Evolutionary conservation across 2,797 vertebrate genomes (phyloP).

Genomic region (Fistularia tabacaria): DNA sequence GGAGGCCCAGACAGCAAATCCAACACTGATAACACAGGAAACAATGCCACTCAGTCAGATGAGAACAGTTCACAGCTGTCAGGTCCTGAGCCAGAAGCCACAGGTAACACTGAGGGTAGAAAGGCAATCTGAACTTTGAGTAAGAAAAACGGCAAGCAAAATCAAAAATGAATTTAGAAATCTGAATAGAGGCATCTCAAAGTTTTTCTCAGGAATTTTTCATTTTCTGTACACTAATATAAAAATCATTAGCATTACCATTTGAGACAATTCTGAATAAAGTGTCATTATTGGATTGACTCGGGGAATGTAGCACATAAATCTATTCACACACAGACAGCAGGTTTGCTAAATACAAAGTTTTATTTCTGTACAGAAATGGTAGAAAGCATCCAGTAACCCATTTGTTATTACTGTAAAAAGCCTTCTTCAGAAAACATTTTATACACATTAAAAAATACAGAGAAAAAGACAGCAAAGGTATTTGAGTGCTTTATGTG

Average conservation of each 20-base stretch:
- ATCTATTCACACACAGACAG: slow-evolving; percentile 19
- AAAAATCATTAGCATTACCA: too few species aligned
- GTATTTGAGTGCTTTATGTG: slow-evolving; percentile 52
- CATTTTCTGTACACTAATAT: too few species aligned
- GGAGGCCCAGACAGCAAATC: neutral
- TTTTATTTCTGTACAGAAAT: slow-evolving; percentile 81
- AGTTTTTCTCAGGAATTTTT: too few species aligned
- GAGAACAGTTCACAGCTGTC: slow-evolving; percentile 14
- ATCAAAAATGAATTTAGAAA: too few species aligned
- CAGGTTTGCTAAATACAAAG: slow-evolving; percentile 85
- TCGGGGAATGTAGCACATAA: too few species aligned
- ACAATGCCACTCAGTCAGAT: slow-evolving; percentile 30
- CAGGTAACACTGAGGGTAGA: slow-evolving; percentile 12
- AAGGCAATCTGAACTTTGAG: slow-evolving; percentile 1
- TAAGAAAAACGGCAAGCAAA: too few species aligned
- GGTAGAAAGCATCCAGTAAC: slow-evolving; percentile 80
- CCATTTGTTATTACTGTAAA: slow-evolving; percentile 74
- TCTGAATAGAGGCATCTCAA: too few species aligned
- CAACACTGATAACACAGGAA: slow-evolving; percentile 30
- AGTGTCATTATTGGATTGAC: too few species aligned
- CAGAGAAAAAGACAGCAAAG: slow-evolving; percentile 33
- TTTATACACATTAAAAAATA: slow-evolving; percentile 74
- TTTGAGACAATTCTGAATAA: too few species aligned
- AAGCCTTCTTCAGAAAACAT: slow-evolving; percentile 72
- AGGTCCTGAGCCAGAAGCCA: slow-evolving; percentile 5